Percentiles rank a stretch among this genome's conserved stretches.
phyloP scores from a whole-genome alignment of 2,888 invertebrate genomes.

The Anthrax anthrax region DNA sequence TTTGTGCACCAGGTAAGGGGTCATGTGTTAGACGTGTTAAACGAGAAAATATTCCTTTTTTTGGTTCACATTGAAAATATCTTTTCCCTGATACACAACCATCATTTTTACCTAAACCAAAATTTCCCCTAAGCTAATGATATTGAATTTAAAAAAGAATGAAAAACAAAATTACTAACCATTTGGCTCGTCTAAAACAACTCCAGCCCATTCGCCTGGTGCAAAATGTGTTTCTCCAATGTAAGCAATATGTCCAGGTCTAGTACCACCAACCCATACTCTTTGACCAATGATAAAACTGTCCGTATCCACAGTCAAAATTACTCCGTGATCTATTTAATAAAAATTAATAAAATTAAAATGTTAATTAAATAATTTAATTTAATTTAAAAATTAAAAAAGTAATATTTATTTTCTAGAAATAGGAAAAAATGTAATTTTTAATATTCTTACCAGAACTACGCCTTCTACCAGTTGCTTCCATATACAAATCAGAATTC shows the following conservation, averaged over 20 bases:
- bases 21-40: constrained; percentile 68
- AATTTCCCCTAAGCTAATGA: not conserved
- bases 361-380: not conserved
- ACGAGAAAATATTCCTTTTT: constrained; percentile 86
- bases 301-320: constrained; percentile 84
- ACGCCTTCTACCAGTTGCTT: constrained; percentile 32
- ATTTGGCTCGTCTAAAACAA: constrained; percentile 87
- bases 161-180: constrained; percentile 36
- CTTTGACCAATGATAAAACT: constrained; percentile 91
- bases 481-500: constrained; percentile 29
- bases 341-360: constrained; percentile 22
- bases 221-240: constrained; percentile 85
- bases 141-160: too few species aligned
- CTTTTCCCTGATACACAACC: constrained; percentile 83
- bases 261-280: constrained; percentile 86
- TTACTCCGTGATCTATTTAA: constrained; percentile 53
- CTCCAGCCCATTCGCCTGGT: constrained; percentile 95
- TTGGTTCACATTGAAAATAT: constrained; percentile 87
- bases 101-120: constrained; percentile 76
- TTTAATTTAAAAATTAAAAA: too few species aligned
- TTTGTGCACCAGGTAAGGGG: constrained; percentile 46
- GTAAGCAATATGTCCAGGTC: constrained; percentile 84
- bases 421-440: not conserved
- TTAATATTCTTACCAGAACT: constrained; percentile 29
- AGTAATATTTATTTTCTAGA: too few species aligned